A percentile compares a stretch with the other conserved stretches of the same genome.
phyloP scores from a whole-genome alignment of 1,140 invertebrate species.

The Ridgeia piscesae region DNA sequence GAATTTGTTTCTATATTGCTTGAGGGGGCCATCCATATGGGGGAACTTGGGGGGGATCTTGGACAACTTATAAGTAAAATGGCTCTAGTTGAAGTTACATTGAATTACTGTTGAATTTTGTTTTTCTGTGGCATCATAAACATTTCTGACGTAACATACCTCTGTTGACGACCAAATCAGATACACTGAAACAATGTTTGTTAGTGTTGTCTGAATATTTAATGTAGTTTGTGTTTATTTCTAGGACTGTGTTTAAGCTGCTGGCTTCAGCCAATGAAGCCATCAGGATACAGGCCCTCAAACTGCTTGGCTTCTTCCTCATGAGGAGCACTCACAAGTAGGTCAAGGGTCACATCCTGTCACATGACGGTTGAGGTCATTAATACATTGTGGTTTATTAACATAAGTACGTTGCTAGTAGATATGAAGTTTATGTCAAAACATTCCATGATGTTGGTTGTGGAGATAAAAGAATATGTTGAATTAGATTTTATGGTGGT shows the following conservation, averaged over 20 bases:
- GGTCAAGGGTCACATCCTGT: conserved; percentile 43
- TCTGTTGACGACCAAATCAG: no score
- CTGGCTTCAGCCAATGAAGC: conserved; percentile 92
- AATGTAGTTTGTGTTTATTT: conserved; percentile 27
- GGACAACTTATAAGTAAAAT: no score
- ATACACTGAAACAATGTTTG: no score
- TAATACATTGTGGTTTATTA: not conserved
- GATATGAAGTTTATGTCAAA: not conserved
- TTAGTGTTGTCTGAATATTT: not conserved
- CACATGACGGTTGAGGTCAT: not conserved
- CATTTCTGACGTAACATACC: no score
- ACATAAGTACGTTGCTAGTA: not conserved
- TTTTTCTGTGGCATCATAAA: no score
- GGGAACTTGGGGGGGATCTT: no score
- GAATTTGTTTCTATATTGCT: no score
- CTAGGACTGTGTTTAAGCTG: conserved; percentile 91
- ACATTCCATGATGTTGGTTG: not conserved
- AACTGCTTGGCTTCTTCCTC: conserved; percentile 91
- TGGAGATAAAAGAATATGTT: not conserved
- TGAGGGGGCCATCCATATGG: no score
- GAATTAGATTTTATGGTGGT: not conserved
- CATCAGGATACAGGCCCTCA: conserved; percentile 91
- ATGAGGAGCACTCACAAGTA: conserved; percentile 94
- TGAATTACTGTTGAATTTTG: no score
- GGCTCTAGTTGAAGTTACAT: no score